phyloP scores from a whole-genome alignment of 2,113 vertebrate genomes.

The Pygoscelis antarcticus region DNA sequence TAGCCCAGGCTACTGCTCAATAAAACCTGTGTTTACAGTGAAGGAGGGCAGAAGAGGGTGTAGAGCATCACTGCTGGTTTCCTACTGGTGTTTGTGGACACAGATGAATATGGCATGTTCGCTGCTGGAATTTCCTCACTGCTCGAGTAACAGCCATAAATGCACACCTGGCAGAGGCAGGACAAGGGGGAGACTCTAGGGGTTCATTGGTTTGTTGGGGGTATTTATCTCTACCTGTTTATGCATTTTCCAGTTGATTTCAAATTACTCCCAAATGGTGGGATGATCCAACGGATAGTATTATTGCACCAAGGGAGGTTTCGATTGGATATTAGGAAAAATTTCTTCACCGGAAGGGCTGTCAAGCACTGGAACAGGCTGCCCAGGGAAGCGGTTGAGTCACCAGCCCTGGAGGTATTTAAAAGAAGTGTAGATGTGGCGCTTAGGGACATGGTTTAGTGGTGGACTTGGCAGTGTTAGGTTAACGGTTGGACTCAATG shows the following conservation, averaged over 20 bases:
- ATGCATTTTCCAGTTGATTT: not conserved
- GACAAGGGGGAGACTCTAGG: not conserved
- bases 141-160: not conserved
- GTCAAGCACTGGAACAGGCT: not conserved
- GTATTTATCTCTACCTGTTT: not conserved
- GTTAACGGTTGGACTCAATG: not conserved
- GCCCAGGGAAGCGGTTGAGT: not conserved
- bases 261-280: not conserved
- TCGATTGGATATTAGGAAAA: not conserved
- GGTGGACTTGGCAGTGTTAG: not conserved
- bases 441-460: not conserved
- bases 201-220: not conserved
- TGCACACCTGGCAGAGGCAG: not conserved
- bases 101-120: not conserved
- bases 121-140: not conserved
- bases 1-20: not conserved
- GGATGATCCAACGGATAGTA: not conserved
- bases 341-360: not conserved
- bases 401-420: not conserved
- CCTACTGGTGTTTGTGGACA: not conserved
- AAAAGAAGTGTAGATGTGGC: fast-evolving
- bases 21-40: not conserved
- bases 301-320: not conserved
- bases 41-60: not conserved
- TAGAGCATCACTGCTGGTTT: not conserved